Conservation (phyloP, 1,140 invertebrate genomes). For the Eupeodes corollae region DNA sequence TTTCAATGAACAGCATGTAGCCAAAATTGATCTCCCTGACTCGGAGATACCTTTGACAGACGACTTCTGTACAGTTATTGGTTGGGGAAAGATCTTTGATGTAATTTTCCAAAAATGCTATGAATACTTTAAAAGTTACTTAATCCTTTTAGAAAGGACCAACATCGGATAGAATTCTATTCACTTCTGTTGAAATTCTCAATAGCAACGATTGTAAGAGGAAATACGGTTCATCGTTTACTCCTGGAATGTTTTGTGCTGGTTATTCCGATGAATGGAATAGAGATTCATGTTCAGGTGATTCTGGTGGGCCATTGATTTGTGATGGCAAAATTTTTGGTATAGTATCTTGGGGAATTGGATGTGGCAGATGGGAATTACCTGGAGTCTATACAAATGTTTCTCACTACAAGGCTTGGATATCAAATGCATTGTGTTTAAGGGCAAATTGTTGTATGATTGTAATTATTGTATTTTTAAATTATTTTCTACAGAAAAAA, state of each 20-base stretch:
- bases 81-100: slow-evolving; percentile 23
- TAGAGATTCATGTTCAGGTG: slow-evolving; percentile 23
- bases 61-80: slow-evolving; percentile 12
- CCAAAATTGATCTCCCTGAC: neutral
- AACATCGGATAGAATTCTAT: slow-evolving; percentile 11
- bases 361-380: slow-evolving; percentile 50
- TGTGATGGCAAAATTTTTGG: slow-evolving; percentile 37
- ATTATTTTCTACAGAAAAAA: no score
- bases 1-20: neutral
- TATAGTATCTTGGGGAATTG: slow-evolving; percentile 54
- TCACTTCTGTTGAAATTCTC: slow-evolving; percentile 8
- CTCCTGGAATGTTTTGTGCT: slow-evolving; percentile 20
- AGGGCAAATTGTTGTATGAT: neutral
- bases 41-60: neutral
- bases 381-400: slow-evolving; percentile 66
- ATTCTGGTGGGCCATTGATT: slow-evolving; percentile 25
- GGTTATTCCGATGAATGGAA: slow-evolving; percentile 9
- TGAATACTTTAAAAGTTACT: neutral
- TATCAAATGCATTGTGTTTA: slow-evolving; percentile 9
- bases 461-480: no score
- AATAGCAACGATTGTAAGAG: neutral
- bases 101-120: slow-evolving; percentile 7
- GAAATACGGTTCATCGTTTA: neutral
- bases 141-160: slow-evolving; percentile 7
- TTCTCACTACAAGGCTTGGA: slow-evolving; percentile 43